Base-by-base conservation (phyloP, 2,113 vertebrate species). In the Ceratotherium simum region DNA sequence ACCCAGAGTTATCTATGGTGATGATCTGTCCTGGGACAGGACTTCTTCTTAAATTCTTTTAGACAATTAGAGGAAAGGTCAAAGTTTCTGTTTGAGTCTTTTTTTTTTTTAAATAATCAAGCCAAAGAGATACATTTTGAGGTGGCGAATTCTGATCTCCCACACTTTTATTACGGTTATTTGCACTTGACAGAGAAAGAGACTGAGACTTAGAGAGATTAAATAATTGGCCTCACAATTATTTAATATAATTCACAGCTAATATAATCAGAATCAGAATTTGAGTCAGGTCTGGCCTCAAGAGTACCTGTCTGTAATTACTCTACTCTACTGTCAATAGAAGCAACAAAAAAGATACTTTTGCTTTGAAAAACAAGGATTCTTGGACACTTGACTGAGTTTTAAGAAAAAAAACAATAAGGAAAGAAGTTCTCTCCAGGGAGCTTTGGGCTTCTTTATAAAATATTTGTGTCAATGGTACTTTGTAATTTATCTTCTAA, bases 401-500 rank as follows among this genome's bases (percentile, higher is more conserved):
- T 94, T 79, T 51, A 76, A 95, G 31, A 58, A 70, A 75, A 85
- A 58, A 78, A n/a, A 64, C 36, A 42, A 42, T n/a, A 31, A 88
- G 7, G 33, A 85, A 83, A 91, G 3, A 36, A 51, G n/a, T 89
- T 93, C 29, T 87, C 39, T 58, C 33, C 23, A 8, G 87, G 48
- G 25, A 51, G 7, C 1, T 9, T 95, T 90, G 75, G 27, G 13
- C 54, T 96, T 96, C 88, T 96, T 93, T 69, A 78, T 51, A 86
- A 91, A 89, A 18, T 69, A 67, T 56, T 81, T 72, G 20, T 51
- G 14, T 60, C 86, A 94, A 97, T 85, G 7, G 10, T 79, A 82
- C 67, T 79, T 60, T 78, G 48, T 78, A 67, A 96, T 81, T 87
- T 87, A 93, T 90, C 97, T 96, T 96, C 51, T 86, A 78, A 96